Base-by-base conservation (phyloP, 2,888 invertebrate genomes). In the Escarpia spicata region DNA sequence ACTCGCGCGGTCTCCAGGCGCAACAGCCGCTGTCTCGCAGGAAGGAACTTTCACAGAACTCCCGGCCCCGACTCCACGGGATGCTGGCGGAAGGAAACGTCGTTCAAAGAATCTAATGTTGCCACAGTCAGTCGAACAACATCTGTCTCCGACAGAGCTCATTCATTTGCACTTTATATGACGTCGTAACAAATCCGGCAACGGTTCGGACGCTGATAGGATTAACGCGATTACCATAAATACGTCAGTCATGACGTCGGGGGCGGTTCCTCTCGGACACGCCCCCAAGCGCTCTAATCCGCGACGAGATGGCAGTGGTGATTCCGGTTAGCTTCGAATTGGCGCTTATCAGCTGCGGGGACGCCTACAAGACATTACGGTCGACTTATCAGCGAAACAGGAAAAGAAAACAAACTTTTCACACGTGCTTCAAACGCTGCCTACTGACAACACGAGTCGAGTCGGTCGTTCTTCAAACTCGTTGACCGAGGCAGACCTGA, bases 361-460 rank as follows among this genome's bases (percentile, higher is more conserved):
- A 19, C 75, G 75, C 75, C 75, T 75, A 75, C 75, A 75, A 75
- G 75, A 75, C 75, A 75, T 75, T 75, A 26, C n/a, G 26, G 75
- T 75, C 75, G 75, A 26, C 75, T 75, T 75, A 75, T 75, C 75
- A 26, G 75, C n/a, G 75, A 8, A 75, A 75, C 75, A 75, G 75
- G 52, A 75, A 75, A 75, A 75, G 75, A 75, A 75, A 75, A 75
- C 75, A 75, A 75, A 75, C 75, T 75, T 19, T 75, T 75, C 75
- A 75, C 75, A 75, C 75, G 75, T 75, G 75, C 75, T 52, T 52
- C 75, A 75, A 75, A 19, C 75, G 75, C 75, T 26, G 75, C 19
- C 75, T 4, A 75, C 75, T 75, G 75, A 19, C 75, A 26, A 26
- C 75, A 26, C 75, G 75, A n/a, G 75, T 26, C 75, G 75, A 19